Evolutionary conservation across 2,113 vertebrate species (phyloP).

Genomic region (Brachionichthys hirsutus): DNA sequence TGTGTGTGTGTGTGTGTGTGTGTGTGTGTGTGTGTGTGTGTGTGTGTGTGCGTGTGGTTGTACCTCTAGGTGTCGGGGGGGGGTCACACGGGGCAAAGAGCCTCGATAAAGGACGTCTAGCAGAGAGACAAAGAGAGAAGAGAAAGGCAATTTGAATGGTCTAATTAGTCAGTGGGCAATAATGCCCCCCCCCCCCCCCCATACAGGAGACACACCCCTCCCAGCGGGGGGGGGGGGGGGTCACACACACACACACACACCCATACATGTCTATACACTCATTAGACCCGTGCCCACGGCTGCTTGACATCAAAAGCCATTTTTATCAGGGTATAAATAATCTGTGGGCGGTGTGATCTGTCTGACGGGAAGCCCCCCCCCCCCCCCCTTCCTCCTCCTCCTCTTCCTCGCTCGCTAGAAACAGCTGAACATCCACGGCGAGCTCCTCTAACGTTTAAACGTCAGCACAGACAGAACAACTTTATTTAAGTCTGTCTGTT

Average conservation of each 20-base stretch:
- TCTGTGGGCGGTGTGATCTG: background rate
- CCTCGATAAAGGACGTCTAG: conserved; percentile 51
- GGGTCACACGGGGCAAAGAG: conserved; percentile 60
- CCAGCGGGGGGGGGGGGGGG: conserved; percentile 8
- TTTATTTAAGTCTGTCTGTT: too few species aligned
- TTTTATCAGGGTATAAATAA: background rate
- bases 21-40: too few species aligned
- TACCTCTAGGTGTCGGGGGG: conserved; percentile 68
- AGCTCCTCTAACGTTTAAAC: too few species aligned
- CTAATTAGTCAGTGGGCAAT: conserved; percentile 40
- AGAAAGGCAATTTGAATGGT: conserved; percentile 30
- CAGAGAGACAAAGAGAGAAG: conserved; percentile 39
- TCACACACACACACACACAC: background rate
- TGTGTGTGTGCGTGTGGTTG: conserved; percentile 6
- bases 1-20: too few species aligned
- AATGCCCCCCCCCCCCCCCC: conserved; percentile 15
- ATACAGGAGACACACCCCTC: too few species aligned
- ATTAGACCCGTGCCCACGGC: background rate
- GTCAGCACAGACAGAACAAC: too few species aligned
- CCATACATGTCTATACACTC: background rate
- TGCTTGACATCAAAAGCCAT: background rate
- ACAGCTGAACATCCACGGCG: background rate
- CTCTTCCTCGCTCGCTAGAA: too few species aligned
- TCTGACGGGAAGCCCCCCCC: background rate
- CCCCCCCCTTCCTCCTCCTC: background rate